phyloP scores from a whole-genome alignment of 2,797 vertebrate genomes.

The Etheostoma perlongum region DNA sequence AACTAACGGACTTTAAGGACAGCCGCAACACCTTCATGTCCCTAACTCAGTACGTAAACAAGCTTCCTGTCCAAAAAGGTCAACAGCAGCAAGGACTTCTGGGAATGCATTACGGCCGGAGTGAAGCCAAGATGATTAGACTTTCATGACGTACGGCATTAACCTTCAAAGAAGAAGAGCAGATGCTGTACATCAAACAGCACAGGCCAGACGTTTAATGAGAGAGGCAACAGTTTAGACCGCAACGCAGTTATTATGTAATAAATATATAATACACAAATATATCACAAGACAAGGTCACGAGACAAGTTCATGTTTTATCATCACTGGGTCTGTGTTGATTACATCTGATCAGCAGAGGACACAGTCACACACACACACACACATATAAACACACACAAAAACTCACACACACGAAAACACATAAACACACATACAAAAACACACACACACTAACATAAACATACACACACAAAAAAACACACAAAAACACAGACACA shows the following conservation, averaged over 20 bases:
- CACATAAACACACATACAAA: no score
- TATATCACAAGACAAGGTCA: slow-evolving; percentile 12
- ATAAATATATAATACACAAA: not conserved
- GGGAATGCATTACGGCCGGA: not conserved
- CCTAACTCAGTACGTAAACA: not conserved
- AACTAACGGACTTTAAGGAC: no score
- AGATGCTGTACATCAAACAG: not conserved
- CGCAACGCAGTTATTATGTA: not conserved
- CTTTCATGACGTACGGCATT: slow-evolving; percentile 11
- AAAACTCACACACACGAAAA: no score
- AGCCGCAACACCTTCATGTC: not conserved
- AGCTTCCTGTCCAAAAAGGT: no score
- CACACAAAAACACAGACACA: no score
- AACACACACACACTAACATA: no score
- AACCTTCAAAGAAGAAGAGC: slow-evolving; percentile 5
- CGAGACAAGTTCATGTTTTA: not conserved
- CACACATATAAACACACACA: not conserved
- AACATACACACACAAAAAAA: no score
- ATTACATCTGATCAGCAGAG: not conserved
- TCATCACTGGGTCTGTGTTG: not conserved
- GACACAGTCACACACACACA: not conserved
- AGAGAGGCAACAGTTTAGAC: not conserved
- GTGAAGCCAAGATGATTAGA: not conserved
- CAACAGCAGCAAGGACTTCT: not conserved
- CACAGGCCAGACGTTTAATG: slow-evolving; percentile 5